Evolutionary conservation across 2,888 invertebrate genomes (phyloP).

Genomic region (Sericinus montela): DNA sequence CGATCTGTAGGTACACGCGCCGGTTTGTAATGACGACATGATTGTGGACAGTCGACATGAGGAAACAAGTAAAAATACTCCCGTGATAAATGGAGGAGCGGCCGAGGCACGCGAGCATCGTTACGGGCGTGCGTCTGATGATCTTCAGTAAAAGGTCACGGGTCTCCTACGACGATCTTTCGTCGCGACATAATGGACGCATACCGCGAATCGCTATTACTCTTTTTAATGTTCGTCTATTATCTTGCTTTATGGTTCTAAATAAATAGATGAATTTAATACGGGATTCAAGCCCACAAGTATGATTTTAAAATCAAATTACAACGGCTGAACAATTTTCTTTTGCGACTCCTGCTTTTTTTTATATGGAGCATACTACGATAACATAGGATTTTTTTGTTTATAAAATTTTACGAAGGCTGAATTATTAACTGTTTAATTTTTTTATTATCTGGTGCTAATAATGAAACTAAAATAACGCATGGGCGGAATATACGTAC

Average conservation of each 20-base stretch:
- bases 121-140: slow-evolving; percentile 42
- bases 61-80: slow-evolving; percentile 70
- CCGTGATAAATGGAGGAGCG: slow-evolving; percentile 62
- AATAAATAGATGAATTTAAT: not conserved
- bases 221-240: slow-evolving; percentile 10
- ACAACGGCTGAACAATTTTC: too few relatives aligned
- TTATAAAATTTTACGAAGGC: too few relatives aligned
- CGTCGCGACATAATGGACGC: slow-evolving; percentile 15
- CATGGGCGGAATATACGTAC: too few relatives aligned
- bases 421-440: too few relatives aligned
- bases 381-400: too few relatives aligned
- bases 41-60: slow-evolving; percentile 70
- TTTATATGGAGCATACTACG: too few relatives aligned
- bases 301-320: too few relatives aligned
- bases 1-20: slow-evolving; percentile 57
- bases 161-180: slow-evolving; percentile 10
- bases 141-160: slow-evolving; percentile 33
- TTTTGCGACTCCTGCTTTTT: too few relatives aligned
- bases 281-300: too few relatives aligned
- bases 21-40: slow-evolving; percentile 73
- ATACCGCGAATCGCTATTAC: slow-evolving; percentile 17
- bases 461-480: too few relatives aligned
- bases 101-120: slow-evolving; percentile 60
- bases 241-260: not conserved
- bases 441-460: too few relatives aligned